Evolutionary conservation across 2,797 vertebrate genomes (phyloP).

Genomic region (Halcyon chelicuti): DNA sequence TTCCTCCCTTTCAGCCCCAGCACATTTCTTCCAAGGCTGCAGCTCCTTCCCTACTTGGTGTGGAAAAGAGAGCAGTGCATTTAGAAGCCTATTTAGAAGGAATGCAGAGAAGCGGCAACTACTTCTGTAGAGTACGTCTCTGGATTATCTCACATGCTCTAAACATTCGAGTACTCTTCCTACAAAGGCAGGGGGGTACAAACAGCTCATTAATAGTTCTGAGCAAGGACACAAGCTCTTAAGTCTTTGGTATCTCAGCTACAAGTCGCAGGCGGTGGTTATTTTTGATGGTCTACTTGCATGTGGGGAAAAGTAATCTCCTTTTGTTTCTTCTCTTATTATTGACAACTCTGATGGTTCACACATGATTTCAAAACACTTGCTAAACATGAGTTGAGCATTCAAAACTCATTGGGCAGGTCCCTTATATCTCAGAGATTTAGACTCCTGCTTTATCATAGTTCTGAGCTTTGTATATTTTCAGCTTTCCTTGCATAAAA

Average conservation of each 20-base stretch:
- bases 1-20: background rate
- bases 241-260: constrained; percentile 15
- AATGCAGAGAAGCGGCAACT: constrained; percentile 67
- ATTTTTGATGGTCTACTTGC: background rate
- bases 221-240: background rate
- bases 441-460: background rate
- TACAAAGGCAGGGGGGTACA: background rate
- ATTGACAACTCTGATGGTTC: background rate
- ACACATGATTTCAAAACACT: background rate
- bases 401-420: background rate
- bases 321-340: background rate
- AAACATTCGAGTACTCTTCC: constrained; percentile 10
- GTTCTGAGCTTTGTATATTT: background rate
- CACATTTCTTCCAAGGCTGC: background rate
- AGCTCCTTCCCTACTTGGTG: constrained; percentile 69
- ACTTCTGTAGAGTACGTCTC: constrained; percentile 25
- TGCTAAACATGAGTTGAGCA: background rate
- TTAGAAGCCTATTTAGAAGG: constrained; percentile 50
- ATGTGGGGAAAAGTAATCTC: background rate
- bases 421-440: background rate
- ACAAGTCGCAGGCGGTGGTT: background rate
- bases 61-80: constrained; percentile 47
- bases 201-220: constrained; percentile 53
- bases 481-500: background rate
- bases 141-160: constrained; percentile 59